These are phyloP conservation scores for Anthopleura xanthogrammica DNA, from an alignment of 92 coral and sea anemone species.

Conservation along the genomic window DNA sequence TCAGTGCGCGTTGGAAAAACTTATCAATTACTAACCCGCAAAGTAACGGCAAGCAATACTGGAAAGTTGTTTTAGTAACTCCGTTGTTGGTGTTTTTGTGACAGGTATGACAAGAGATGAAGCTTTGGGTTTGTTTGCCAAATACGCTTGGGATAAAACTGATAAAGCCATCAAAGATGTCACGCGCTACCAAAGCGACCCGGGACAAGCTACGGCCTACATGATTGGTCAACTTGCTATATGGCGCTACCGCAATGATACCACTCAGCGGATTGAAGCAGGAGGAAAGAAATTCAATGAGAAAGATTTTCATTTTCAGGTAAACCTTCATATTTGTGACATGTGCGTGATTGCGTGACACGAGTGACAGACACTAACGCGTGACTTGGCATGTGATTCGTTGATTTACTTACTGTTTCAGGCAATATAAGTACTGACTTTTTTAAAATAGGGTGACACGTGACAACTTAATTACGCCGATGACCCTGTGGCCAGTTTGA, in stretches of 20 bases:
- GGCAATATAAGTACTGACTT: too few relatives aligned
- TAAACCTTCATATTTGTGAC: neutral
- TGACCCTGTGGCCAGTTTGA: too few relatives aligned
- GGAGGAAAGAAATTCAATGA: slow-evolving; percentile 60
- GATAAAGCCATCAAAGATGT: slow-evolving; percentile 98
- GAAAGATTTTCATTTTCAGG: slow-evolving; percentile 92
- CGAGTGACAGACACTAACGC: neutral
- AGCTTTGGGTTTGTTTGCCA: slow-evolving; percentile 76
- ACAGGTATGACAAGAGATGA: slow-evolving; percentile 85
- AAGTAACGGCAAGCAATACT: neutral
- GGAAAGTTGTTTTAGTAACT: too few relatives aligned
- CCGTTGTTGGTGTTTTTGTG: neutral
- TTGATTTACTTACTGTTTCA: too few relatives aligned
- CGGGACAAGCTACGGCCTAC: slow-evolving; percentile 99
- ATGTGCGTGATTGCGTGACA: neutral
- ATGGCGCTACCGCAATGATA: slow-evolving; percentile 83
- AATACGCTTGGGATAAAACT: slow-evolving; percentile 93
- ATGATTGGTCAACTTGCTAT: slow-evolving; percentile 96
- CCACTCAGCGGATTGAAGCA: slow-evolving; percentile 58
- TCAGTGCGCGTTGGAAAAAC: too few relatives aligned
- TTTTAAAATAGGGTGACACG: too few relatives aligned
- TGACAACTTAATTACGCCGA: too few relatives aligned
- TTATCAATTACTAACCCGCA: too few relatives aligned
- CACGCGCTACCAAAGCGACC: slow-evolving; percentile 87
- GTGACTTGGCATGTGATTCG: neutral